Base-by-base conservation (phyloP, 2,888 invertebrate genomes). In the Amiota mariae region DNA sequence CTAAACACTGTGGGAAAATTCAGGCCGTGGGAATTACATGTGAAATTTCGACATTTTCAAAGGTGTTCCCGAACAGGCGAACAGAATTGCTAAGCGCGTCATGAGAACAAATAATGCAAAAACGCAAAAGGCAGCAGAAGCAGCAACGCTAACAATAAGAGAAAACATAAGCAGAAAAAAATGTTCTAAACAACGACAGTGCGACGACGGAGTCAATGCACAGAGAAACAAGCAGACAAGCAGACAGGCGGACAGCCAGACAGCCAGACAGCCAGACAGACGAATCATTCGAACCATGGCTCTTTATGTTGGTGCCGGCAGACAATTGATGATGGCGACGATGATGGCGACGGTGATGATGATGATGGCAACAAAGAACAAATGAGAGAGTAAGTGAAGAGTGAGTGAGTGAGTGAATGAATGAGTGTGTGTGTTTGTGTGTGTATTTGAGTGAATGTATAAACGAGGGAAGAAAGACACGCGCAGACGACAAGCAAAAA, bases 1-100 rank as follows among this genome's bases (percentile, higher is more conserved):
- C 73, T 73, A 72, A 81, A 82, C 82, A 86, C 85, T 88, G 89
- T 89, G 89, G 89, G 89, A 89, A 89, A 88, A 89, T 88, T 87
- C 85, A 87, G 87, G 88, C 88, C 89, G 89, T 89, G 89, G 90
- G 90, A 89, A 89, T 89, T 89, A 89, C 88, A 88, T 88, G 82
- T 88, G 87, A 88, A 89, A 89, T 90, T 89, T 89, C 85, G 88
- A 89, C 82, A 86, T 85, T 86, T 87, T 87, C 86, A 82, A 82
- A 89, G 89, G 90, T 89, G 90, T 88, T 85, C 84, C 75, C 75
- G 82, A 88, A 84, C 87, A 88, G 89, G 89, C 87, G 81, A 85
- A 73, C 89, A 89, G 88, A 82, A 87, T 57, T 66, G 59, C 57
- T 18, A 49, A 77, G 80, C 74, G 77, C 75, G 80, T 73, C 81